Evolutionary conservation across 2,888 invertebrate species (phyloP).

Genomic region (Philopedon plagiatum): DNA sequence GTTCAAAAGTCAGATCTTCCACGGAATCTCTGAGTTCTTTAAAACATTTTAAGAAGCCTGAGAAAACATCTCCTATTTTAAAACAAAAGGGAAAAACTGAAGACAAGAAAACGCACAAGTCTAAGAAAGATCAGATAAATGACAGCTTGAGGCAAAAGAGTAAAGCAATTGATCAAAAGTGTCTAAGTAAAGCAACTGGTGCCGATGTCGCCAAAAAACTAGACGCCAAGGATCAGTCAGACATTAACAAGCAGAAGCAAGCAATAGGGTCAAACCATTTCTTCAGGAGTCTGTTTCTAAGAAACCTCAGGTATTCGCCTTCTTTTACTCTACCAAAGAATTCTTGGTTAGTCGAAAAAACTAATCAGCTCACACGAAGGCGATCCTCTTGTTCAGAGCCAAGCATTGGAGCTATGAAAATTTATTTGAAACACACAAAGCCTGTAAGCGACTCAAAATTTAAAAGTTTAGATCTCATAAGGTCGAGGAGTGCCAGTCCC

Average conservation of each 20-base stretch:
- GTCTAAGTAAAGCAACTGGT: slow-evolving; percentile 60
- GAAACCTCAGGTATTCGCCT: slow-evolving; percentile 69
- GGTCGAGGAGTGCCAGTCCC: slow-evolving; percentile 73
- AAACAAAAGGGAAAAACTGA: slow-evolving; percentile 44
- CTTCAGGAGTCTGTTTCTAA: slow-evolving; percentile 80
- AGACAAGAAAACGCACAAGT: slow-evolving; percentile 61
- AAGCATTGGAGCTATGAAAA: slow-evolving; percentile 73
- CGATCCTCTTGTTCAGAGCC: slow-evolving; percentile 68
- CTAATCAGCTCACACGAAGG: slow-evolving; percentile 75
- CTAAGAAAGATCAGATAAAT: slow-evolving; percentile 63
- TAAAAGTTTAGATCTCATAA: slow-evolving; percentile 74
- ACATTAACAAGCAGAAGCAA: slow-evolving; percentile 73
- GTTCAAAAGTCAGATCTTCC: slow-evolving; percentile 59
- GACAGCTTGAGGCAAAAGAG: slow-evolving; percentile 52
- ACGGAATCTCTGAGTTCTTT: slow-evolving; percentile 61
- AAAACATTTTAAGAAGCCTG: slow-evolving; percentile 49
- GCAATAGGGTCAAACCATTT: slow-evolving; percentile 76
- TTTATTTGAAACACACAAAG: slow-evolving; percentile 78
- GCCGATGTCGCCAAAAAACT: slow-evolving; percentile 57
- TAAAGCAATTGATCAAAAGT: slow-evolving; percentile 52
- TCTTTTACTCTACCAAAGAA: slow-evolving; percentile 67
- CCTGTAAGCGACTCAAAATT: slow-evolving; percentile 83
- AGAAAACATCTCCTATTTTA: slow-evolving; percentile 13
- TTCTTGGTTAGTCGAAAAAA: slow-evolving; percentile 78
- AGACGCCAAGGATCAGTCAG: slow-evolving; percentile 61